A percentile compares a stretch with the other conserved stretches of the same genome.
These are phyloP conservation scores for Danaus chrysippus DNA, from an alignment of 2,888 invertebrate species.

Conservation along the genomic window DNA sequence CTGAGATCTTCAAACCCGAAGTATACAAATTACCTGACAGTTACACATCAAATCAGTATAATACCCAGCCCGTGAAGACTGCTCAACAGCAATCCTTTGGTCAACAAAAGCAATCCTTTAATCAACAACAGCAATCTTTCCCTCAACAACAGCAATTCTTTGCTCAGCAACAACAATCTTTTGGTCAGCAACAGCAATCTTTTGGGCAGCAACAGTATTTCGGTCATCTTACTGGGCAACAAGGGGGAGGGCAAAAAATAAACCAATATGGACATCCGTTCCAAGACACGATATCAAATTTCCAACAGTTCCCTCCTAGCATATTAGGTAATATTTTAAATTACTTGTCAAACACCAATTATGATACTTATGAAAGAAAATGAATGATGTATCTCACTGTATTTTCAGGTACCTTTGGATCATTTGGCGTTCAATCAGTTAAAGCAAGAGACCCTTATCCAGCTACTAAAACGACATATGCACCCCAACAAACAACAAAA, in stretches of 20 bases:
- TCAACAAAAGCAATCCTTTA: neutral
- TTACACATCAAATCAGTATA: slow-evolving; percentile 58
- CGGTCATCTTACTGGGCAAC: slow-evolving; percentile 7
- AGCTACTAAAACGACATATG: slow-evolving; percentile 62
- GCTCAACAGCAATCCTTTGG: slow-evolving; percentile 56
- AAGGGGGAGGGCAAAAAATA: slow-evolving; percentile 16
- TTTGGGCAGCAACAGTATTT: slow-evolving; percentile 20
- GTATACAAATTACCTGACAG: slow-evolving; percentile 65
- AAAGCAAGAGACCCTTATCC: slow-evolving; percentile 74
- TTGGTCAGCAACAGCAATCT: slow-evolving; percentile 19
- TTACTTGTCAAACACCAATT: neutral
- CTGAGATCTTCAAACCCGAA: slow-evolving; percentile 66
- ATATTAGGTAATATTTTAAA: slow-evolving; percentile 55
- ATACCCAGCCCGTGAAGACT: slow-evolving; percentile 65
- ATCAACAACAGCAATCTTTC: neutral
- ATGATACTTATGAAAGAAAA: neutral
- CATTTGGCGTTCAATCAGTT: slow-evolving; percentile 78
- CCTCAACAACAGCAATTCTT: neutral
- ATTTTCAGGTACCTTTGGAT: slow-evolving; percentile 77
- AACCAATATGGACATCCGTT: slow-evolving; percentile 44
- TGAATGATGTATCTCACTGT: neutral
- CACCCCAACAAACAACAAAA: slow-evolving; percentile 61
- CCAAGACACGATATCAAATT: slow-evolving; percentile 48
- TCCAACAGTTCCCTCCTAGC: slow-evolving; percentile 54
- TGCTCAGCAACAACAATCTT: slow-evolving; percentile 1